A percentile compares a stretch with the other conserved stretches of the same genome.
Conservation (phyloP, 2,888 invertebrate species). For the Gasteruption jaculator region DNA sequence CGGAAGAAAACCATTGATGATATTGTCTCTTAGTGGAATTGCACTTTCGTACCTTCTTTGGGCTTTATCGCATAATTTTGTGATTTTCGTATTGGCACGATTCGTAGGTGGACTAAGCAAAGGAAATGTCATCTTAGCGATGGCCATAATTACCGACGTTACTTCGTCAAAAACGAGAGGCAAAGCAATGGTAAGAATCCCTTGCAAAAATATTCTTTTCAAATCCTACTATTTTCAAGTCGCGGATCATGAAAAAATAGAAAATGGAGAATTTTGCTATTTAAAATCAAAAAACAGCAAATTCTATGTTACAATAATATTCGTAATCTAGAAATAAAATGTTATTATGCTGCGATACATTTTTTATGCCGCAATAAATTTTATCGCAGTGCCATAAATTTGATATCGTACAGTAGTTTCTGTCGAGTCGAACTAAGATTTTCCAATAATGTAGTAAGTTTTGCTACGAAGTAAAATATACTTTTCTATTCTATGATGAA, state of each 20-base stretch:
- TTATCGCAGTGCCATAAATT: too few relatives aligned
- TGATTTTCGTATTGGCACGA: slow-evolving; percentile 85
- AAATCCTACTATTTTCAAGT: neutral
- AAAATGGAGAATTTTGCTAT: too few relatives aligned
- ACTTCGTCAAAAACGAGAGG: slow-evolving; percentile 80
- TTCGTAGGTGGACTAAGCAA: slow-evolving; percentile 94
- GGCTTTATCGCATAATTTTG: slow-evolving; percentile 83
- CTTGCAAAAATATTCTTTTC: neutral
- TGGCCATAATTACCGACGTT: slow-evolving; percentile 93
- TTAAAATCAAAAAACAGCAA: neutral
- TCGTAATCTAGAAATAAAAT: too few relatives aligned
- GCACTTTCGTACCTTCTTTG: slow-evolving; percentile 82
- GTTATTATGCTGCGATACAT: too few relatives aligned
- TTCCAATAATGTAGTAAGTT: neutral
- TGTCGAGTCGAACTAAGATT: too few relatives aligned
- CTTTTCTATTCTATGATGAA: too few relatives aligned
- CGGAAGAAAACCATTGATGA: slow-evolving; percentile 82
- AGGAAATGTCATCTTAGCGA: slow-evolving; percentile 92
- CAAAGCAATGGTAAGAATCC: slow-evolving; percentile 78
- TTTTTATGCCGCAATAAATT: too few relatives aligned
- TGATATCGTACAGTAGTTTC: too few relatives aligned
- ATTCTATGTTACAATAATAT: too few relatives aligned
- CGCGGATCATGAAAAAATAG: too few relatives aligned
- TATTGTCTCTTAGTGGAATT: slow-evolving; percentile 85
- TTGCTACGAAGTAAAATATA: slow-evolving; percentile 5